A percentile compares a stretch with the other conserved stretches of the same genome.
Conservation (phyloP, 1,140 invertebrate genomes). For the Coptotermes formosanus region DNA sequence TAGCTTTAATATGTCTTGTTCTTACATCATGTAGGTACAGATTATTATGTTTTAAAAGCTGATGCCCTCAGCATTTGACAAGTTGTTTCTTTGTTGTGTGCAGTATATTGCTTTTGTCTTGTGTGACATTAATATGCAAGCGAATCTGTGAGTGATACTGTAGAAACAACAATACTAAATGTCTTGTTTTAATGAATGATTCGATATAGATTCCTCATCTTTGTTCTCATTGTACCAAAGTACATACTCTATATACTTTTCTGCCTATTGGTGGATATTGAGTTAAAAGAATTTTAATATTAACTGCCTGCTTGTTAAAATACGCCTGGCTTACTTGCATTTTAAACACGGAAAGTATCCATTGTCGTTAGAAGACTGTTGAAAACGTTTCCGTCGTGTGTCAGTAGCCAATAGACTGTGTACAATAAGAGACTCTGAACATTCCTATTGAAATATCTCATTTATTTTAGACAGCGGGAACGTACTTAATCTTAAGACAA, state of each 20-base stretch:
- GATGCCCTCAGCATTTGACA: neutral
- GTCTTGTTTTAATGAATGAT: neutral
- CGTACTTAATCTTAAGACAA: too few species aligned
- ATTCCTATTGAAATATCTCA: too few species aligned
- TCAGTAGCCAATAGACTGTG: too few species aligned
- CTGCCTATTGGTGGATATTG: too few species aligned
- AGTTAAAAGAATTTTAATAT: too few species aligned
- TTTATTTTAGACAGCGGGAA: too few species aligned
- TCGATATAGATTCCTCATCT: neutral
- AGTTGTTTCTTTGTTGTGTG: constrained; percentile 8
- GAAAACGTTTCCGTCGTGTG: too few species aligned
- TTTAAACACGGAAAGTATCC: too few species aligned
- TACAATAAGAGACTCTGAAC: too few species aligned
- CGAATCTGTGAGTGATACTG: neutral
- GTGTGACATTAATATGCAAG: neutral
- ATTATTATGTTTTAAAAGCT: neutral
- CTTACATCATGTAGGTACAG: neutral
- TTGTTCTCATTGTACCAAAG: neutral
- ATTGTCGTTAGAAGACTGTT: too few species aligned
- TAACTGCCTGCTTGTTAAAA: too few species aligned
- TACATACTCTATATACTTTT: neutral
- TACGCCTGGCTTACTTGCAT: too few species aligned
- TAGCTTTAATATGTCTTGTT: neutral
- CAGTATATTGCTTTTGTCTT: neutral
- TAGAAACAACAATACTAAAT: neutral